phyloP scores from a whole-genome alignment of 1,140 invertebrate genomes.

The Campoletis sonorensis region DNA sequence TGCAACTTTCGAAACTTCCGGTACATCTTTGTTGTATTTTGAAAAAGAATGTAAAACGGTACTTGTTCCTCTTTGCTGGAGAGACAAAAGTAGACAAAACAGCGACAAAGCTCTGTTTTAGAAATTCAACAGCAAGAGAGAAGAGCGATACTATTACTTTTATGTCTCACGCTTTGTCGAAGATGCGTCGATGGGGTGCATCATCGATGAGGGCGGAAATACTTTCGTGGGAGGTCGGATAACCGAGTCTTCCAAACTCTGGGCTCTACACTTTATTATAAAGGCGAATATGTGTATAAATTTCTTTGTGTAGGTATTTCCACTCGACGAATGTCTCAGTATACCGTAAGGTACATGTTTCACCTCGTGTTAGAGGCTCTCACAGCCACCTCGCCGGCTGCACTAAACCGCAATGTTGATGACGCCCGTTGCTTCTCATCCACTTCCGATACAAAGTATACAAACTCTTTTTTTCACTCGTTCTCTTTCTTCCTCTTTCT shows the following conservation, averaged over 20 bases:
- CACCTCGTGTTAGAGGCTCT: conserved; percentile 17
- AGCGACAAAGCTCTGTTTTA: not conserved
- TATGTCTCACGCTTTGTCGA: conserved; percentile 12
- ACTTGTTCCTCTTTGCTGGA: conserved; percentile 10
- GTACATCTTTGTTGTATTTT: no score
- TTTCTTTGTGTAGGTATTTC: not conserved
- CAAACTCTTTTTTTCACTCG: not conserved
- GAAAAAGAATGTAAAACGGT: conserved; percentile 6
- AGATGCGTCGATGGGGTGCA: conserved; percentile 31
- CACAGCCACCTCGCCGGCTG: conserved; percentile 35
- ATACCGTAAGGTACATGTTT: conserved; percentile 36
- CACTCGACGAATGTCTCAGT: not conserved
- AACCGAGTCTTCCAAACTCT: conserved; percentile 56
- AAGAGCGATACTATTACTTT: conserved; percentile 54
- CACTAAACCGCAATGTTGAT: conserved; percentile 67
- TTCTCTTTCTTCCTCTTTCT: not conserved
- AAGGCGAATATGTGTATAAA: not conserved
- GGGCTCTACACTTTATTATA: conserved; percentile 20
- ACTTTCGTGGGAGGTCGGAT: conserved; percentile 65
- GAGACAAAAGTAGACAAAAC: not conserved
- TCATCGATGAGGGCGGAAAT: conserved; percentile 68
- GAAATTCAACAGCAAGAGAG: conserved; percentile 17
- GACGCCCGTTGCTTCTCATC: conserved; percentile 55
- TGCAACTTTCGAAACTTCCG: no score
- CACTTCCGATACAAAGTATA: conserved; percentile 60